Conservation (phyloP, 2,888 invertebrate genomes). For the Hirtodrosophila confusa region DNA sequence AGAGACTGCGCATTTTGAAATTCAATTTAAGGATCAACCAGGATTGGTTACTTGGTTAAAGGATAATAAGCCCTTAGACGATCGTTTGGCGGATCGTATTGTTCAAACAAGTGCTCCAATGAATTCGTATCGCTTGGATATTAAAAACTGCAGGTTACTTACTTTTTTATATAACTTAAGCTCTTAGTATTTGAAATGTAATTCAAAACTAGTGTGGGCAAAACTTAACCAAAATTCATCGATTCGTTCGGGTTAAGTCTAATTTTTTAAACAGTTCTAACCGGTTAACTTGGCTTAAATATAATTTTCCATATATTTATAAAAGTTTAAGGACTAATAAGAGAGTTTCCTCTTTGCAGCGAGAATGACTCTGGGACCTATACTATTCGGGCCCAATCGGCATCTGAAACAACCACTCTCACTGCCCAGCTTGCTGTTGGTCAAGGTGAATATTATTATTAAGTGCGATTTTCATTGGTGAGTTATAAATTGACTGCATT, state of each 20-base stretch:
- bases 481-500: neutral
- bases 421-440: conserved; percentile 95
- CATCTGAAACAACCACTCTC: conserved; percentile 91
- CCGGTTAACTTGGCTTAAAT: too few relatives aligned
- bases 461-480: too few relatives aligned
- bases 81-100: conserved; percentile 90
- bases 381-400: conserved; percentile 93
- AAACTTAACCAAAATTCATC: too few relatives aligned
- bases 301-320: too few relatives aligned
- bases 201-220: too few relatives aligned
- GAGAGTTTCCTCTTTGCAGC: conserved; percentile 65
- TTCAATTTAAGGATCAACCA: conserved; percentile 88
- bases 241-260: too few relatives aligned
- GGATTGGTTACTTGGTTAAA: conserved; percentile 92
- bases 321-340: neutral
- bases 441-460: conserved; percentile 86
- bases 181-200: too few relatives aligned
- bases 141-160: conserved; percentile 88
- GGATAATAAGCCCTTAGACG: conserved; percentile 92
- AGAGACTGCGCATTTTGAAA: conserved; percentile 92
- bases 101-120: conserved; percentile 86
- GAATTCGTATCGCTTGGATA: conserved; percentile 89
- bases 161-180: neutral
- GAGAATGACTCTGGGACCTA: conserved; percentile 95
- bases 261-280: too few relatives aligned